Conservation (phyloP, 2,888 invertebrate species). For the Athalia rosae region DNA sequence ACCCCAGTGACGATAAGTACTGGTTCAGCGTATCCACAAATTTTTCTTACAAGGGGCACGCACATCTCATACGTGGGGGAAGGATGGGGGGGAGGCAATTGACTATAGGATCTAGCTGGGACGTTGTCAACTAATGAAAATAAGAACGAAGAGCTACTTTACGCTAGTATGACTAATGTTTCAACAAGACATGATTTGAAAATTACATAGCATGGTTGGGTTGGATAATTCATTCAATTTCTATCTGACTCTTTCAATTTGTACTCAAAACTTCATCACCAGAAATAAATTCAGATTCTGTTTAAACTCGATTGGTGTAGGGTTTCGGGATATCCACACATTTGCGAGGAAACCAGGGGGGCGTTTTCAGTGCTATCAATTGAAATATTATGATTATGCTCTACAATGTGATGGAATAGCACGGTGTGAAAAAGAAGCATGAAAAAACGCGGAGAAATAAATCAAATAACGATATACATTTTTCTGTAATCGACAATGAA, state of each 20-base stretch:
- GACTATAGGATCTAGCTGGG: background rate
- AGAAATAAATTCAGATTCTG: too few relatives aligned
- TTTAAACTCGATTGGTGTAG: too few relatives aligned
- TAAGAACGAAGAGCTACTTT: constrained; percentile 12
- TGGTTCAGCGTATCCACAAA: constrained; percentile 2
- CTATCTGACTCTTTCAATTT: too few relatives aligned
- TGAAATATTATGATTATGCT: too few relatives aligned
- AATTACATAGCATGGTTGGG: background rate
- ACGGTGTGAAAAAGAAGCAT: background rate
- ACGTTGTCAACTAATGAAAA: constrained; percentile 7
- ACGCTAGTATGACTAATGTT: background rate
- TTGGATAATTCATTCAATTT: background rate
- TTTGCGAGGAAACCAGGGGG: too few relatives aligned
- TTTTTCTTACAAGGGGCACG: background rate
- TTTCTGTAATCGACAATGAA: too few relatives aligned
- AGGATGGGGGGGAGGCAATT: background rate
- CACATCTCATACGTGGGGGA: background rate
- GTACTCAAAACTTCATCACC: too few relatives aligned
- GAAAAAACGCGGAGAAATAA: too few relatives aligned
- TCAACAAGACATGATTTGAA: constrained; percentile 6
- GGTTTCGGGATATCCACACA: too few relatives aligned
- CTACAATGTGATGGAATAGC: too few relatives aligned
- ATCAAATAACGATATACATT: too few relatives aligned
- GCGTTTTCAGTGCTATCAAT: too few relatives aligned
- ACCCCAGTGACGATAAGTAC: constrained; percentile 9